Conservation (phyloP, 2,797 vertebrate genomes). For the Petrocephalus sullivani region DNA sequence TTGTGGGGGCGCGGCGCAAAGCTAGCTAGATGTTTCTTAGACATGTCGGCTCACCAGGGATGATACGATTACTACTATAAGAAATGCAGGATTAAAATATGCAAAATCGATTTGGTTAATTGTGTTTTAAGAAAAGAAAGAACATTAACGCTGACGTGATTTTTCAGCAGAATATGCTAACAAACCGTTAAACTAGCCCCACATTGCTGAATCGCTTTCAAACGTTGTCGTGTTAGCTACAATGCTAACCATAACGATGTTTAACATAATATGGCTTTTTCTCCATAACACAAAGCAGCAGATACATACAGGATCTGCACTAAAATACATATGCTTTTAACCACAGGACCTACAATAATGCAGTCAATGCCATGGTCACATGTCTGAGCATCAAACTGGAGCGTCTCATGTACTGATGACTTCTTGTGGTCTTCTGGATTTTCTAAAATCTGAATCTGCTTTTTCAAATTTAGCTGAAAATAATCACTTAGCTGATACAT, state of each 20-base stretch:
- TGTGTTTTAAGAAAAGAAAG: background rate
- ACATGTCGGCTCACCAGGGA: background rate
- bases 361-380: background rate
- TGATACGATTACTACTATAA: background rate
- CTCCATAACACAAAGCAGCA: background rate
- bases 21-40: background rate
- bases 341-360: background rate
- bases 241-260: background rate
- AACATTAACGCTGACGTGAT: background rate
- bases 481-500: background rate
- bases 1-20: background rate
- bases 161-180: background rate
- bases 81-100: background rate
- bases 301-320: background rate
- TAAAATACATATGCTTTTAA: background rate
- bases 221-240: background rate
- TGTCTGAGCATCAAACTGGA: background rate
- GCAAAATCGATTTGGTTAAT: background rate
- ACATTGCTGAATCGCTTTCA: background rate
- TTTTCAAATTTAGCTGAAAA: background rate
- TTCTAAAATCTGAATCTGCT: background rate
- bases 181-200: background rate
- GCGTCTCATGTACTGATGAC: background rate
- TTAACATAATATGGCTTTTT: background rate
- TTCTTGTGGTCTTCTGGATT: background rate